Evolutionary conservation across 2,888 invertebrate species (phyloP), one percentile per base, ranked within the genome.

Genomic region (Eugnorisma glareosa): DNA sequence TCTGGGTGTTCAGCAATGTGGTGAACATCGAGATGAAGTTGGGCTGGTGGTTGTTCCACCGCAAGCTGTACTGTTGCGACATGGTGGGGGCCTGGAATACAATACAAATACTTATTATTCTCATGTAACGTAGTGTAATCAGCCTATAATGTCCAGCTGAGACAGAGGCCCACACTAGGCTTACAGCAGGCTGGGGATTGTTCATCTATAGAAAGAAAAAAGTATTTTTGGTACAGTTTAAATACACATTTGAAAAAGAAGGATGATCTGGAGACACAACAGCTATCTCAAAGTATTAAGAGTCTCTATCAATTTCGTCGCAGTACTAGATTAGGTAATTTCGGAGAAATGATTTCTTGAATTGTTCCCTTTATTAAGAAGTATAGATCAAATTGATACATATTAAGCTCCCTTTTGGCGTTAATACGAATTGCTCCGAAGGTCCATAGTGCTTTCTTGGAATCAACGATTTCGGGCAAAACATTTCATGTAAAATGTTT

Each of bases 41-140:
- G 72, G 98, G 98, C 93, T 99, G 99, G 97, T 99, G 99, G 97
- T 99, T 99, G 96, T 99, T 99, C 99, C 99, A 99, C 90, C 99
- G 95, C 89, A 98, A 95, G 92, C 98, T 98, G 93, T 98, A 98
- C 91, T 98, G 98, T 93, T 98, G 98, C 91, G 98, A 97, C 98
- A 95, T 95, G 69, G 73, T 91, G 87, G 54, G 40, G 68, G 68
- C 77, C 92, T 92, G 87, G 2, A 72, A 72, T 24, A 24, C 8
- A 73, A 57, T 35, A 15, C n/a, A 31, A 31, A 54, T 43, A 40
- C 15, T 64, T n/a, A 37, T 68, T 45, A 68, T 21, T 35, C 3
- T 28, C 28, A 18, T 28, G 8, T 57, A 43, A 51, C 11, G 3
- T 13, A 37, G n/a, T 13, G 24, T 37, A 63, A 31, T 59, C 8